phyloP scores from a whole-genome alignment of 2,888 invertebrate genomes.

The Caradrina kadenii region DNA sequence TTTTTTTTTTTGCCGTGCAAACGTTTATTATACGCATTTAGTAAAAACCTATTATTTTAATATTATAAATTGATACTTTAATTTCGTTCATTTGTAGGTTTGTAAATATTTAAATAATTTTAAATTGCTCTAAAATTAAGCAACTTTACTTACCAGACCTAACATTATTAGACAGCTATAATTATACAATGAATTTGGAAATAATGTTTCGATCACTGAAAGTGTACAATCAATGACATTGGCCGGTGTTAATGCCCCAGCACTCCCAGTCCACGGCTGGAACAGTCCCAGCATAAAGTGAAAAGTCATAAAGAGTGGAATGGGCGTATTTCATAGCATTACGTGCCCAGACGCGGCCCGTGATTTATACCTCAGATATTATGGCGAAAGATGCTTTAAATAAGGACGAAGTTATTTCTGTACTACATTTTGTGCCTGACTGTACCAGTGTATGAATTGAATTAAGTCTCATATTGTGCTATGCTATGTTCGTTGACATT shows the following conservation, averaged over 20 bases:
- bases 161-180: neutral
- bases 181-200: neutral
- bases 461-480: neutral
- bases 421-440: constrained; percentile 6
- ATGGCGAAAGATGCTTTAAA: constrained; percentile 41
- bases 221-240: constrained; percentile 14
- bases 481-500: neutral
- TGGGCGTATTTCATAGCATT: constrained; percentile 39
- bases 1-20: no score
- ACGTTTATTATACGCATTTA: no score
- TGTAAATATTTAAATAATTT: no score
- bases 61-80: no score
- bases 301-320: constrained; percentile 32
- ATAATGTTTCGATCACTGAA: neutral
- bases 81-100: no score
- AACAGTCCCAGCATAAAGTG: constrained; percentile 3
- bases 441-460: neutral
- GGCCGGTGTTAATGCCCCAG: neutral
- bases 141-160: neutral
- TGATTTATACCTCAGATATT: constrained; percentile 45
- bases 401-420: constrained; percentile 32
- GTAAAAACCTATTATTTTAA: no score
- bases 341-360: constrained; percentile 33
- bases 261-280: neutral
- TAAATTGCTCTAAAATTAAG: neutral